phyloP scores from a whole-genome alignment of 2,888 invertebrate species.

The Calameuta filiformis region DNA sequence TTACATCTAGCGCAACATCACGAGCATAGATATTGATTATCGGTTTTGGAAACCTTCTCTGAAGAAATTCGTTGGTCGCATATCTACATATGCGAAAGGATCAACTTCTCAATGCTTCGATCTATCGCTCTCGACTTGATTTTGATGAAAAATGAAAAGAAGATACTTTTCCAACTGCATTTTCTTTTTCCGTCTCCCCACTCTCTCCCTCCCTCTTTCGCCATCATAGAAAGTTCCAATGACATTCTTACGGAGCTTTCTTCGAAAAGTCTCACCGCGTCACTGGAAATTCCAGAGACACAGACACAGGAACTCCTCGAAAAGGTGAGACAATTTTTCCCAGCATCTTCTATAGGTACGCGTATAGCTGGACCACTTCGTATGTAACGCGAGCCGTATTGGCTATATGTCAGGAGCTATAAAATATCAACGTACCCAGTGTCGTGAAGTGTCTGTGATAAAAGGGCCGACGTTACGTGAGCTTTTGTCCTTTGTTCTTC shows the following conservation, averaged over 20 bases:
- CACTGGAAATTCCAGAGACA: not conserved
- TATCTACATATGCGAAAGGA: not conserved
- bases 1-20: not conserved
- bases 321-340: not conserved
- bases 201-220: no score
- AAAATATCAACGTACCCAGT: not conserved
- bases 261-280: not conserved
- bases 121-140: not conserved
- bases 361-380: not conserved
- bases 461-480: slow-evolving; percentile 1
- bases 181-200: not conserved
- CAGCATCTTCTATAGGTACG: slow-evolving; percentile 1
- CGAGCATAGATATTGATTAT: not conserved
- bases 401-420: not conserved
- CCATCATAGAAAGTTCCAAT: not conserved
- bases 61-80: not conserved
- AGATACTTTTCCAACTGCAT: not conserved
- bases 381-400: not conserved
- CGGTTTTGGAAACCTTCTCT: not conserved
- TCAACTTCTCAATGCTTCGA: not conserved
- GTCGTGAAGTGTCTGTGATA: slow-evolving; percentile 1
- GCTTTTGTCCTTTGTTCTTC: slow-evolving; percentile 1
- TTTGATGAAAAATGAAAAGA: not conserved
- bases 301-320: not conserved
- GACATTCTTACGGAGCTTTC: not conserved